These are phyloP conservation scores for Falco punctatus DNA, from an alignment of 2,113 vertebrate species.

Conservation along the genomic window DNA sequence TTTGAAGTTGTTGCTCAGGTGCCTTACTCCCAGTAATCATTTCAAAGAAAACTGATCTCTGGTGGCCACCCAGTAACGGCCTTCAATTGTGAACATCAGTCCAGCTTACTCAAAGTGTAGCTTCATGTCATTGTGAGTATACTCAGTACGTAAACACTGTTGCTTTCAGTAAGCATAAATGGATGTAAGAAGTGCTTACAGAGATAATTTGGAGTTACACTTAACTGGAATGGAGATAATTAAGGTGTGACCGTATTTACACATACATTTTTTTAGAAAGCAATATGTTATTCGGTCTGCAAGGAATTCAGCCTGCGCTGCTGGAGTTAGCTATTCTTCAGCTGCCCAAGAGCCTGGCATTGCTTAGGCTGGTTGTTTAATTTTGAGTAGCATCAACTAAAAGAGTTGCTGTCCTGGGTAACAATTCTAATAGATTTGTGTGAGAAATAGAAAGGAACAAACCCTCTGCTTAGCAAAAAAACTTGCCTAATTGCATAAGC, in stretches of 20 bases:
- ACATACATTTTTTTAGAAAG: neutral
- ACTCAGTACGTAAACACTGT: neutral
- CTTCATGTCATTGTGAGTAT: neutral
- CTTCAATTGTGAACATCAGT: neutral
- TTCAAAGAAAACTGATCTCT: neutral
- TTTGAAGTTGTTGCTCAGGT: neutral
- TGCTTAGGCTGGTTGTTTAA: neutral
- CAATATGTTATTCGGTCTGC: neutral
- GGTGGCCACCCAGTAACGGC: neutral
- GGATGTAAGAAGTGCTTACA: neutral
- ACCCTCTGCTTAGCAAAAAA: neutral
- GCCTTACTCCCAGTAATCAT: neutral
- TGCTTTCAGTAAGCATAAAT: neutral
- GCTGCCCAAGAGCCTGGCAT: accelerated
- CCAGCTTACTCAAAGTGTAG: neutral
- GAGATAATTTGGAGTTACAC: neutral
- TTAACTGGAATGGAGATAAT: neutral
- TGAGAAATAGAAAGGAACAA: neutral
- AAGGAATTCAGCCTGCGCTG: neutral
- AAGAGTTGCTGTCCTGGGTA: neutral
- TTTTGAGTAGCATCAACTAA: neutral
- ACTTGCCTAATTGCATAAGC: neutral
- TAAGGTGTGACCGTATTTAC: neutral
- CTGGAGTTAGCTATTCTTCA: neutral
- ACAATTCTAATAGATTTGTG: neutral